These are phyloP conservation scores for Embidobia sp. DNA, from an alignment of 2,888 invertebrate genomes.

Conservation along the genomic window DNA sequence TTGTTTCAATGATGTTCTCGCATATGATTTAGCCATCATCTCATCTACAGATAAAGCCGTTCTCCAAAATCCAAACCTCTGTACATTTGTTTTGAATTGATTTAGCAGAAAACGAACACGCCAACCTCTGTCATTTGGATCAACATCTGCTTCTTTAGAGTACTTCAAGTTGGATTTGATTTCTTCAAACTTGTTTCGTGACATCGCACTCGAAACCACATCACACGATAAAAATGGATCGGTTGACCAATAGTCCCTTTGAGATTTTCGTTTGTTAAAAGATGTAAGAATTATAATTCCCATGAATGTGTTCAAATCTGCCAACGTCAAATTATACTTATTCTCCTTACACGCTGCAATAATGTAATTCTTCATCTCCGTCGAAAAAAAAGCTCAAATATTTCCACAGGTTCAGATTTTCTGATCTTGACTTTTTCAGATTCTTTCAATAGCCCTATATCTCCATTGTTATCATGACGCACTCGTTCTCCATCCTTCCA, in stretches of 20 bases:
- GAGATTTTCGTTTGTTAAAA: conserved; percentile 50
- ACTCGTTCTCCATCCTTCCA: conserved; percentile 55
- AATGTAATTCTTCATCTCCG: conserved; percentile 62
- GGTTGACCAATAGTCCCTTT: conserved; percentile 52
- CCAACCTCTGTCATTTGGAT: conserved; percentile 52
- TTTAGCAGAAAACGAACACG: conserved; percentile 42
- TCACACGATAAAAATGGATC: conserved; percentile 56
- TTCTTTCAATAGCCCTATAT: conserved; percentile 40
- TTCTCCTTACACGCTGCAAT: conserved; percentile 58
- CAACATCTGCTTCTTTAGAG: conserved; percentile 34
- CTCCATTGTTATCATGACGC: conserved; percentile 28
- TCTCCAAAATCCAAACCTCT: conserved; percentile 41
- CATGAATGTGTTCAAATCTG: conserved; percentile 34
- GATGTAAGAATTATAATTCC: conserved; percentile 43
- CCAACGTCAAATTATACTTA: conserved; percentile 38
- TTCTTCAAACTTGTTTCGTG: conserved; percentile 45
- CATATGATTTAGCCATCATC: conserved; percentile 62
- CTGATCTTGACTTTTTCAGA: conserved; percentile 18
- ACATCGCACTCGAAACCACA: conserved; percentile 48
- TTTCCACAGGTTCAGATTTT: conserved; percentile 38
- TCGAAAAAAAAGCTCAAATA: conserved; percentile 63
- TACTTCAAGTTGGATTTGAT: conserved; percentile 58
- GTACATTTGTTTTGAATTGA: conserved; percentile 43
- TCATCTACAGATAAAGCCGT: conserved; percentile 58
- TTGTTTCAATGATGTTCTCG: conserved; percentile 52